Conservation (phyloP, 2,888 invertebrate genomes). For the Heliconius aoede region DNA sequence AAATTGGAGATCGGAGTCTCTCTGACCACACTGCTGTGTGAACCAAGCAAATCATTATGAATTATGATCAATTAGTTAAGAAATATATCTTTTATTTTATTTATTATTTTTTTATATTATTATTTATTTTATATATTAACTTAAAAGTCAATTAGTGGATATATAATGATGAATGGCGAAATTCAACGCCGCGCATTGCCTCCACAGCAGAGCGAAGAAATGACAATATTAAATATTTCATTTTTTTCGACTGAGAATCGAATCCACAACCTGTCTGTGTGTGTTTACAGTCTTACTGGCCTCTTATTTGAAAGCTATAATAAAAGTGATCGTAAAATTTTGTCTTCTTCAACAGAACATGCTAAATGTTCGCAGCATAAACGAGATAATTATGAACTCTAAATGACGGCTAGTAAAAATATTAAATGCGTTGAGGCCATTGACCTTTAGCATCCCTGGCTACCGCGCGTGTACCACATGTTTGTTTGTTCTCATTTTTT, state of each 20-base stretch:
- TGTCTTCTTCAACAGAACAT: not conserved
- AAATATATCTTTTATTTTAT: not conserved
- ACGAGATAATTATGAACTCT: constrained; percentile 49
- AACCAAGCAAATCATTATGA: not conserved
- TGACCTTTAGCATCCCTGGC: constrained; percentile 58
- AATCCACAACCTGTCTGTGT: too few species aligned
- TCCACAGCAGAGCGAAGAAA: too few species aligned
- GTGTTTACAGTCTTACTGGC: not conserved
- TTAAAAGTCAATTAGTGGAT: not conserved
- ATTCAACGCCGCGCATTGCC: too few species aligned
- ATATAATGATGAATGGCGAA: too few species aligned
- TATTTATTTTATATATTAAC: too few species aligned
- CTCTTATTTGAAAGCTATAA: not conserved
- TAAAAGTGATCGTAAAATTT: constrained; percentile 1
- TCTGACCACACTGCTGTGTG: not conserved
- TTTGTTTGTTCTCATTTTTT: constrained; percentile 45
- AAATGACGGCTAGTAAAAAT: constrained; percentile 63
- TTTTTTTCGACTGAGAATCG: too few species aligned
- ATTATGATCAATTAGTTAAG: not conserved
- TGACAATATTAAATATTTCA: too few species aligned
- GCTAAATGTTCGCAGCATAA: constrained; percentile 35
- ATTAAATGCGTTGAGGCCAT: constrained; percentile 64
- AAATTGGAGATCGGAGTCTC: not conserved
- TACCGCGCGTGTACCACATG: constrained; percentile 58
- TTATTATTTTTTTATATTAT: too few species aligned